Conservation (phyloP, 2,113 vertebrate species). For the Glareola pratincola region DNA sequence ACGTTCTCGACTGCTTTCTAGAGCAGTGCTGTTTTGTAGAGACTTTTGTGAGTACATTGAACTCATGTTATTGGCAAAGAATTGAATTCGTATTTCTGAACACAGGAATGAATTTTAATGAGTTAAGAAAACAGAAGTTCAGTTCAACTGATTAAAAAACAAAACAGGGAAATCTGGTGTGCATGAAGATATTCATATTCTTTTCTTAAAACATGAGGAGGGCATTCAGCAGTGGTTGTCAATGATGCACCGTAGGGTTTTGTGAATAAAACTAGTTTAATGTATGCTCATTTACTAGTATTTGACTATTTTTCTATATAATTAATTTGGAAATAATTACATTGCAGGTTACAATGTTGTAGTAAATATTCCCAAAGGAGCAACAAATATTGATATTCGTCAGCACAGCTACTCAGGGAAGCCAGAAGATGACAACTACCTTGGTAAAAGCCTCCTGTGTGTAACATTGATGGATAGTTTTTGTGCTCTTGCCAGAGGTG, state of each 20-base stretch:
- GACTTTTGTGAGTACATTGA: neutral
- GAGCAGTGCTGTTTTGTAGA: neutral
- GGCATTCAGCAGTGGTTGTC: neutral
- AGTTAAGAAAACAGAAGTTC: neutral
- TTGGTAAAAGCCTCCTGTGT: slow-evolving; percentile 80
- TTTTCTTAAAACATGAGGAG: neutral
- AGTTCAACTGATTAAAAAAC: neutral
- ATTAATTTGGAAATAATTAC: slow-evolving; percentile 45
- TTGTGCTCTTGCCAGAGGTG: neutral
- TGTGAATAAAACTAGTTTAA: neutral
- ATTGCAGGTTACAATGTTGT: slow-evolving; percentile 90
- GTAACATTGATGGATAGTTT: neutral
- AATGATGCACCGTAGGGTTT: neutral
- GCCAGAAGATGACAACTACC: slow-evolving; percentile 96
- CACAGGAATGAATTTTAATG: neutral
- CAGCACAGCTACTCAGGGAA: slow-evolving; percentile 96
- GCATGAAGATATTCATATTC: neutral
- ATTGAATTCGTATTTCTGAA: neutral
- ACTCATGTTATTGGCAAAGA: neutral
- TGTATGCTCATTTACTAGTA: neutral
- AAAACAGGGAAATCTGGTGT: neutral
- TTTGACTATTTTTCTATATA: neutral
- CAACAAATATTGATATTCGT: slow-evolving; percentile 90
- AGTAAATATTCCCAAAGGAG: slow-evolving; percentile 91
- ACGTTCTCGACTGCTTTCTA: neutral